Evolutionary conservation across 2,888 invertebrate genomes (phyloP), one percentile per base, ranked within the genome.

Genomic region (Eupithecia pulchellata): DNA sequence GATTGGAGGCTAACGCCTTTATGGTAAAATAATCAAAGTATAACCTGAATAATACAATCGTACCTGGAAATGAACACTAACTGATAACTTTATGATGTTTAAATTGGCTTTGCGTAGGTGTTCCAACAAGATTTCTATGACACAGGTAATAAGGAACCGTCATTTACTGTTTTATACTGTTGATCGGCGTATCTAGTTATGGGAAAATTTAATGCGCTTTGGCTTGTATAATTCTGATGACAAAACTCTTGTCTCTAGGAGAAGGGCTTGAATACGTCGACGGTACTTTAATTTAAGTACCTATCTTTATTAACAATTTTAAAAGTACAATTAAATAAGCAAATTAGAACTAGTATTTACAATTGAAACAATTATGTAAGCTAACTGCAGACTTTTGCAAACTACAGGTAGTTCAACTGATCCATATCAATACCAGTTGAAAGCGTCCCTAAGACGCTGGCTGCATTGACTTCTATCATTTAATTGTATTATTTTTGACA

Each of bases 281-380:
- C 79, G 87, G 3, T 3, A 20, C 1, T 90, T 89, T 91, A 91
- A 91, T 91, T 91, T 89, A 86, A 91, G 88, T 84, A n/a, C n/a
- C n/a, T n/a, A n/a, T n/a, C n/a, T n/a, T n/a, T n/a, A n/a, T n/a
- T n/a, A n/a, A n/a, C n/a, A n/a, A n/a, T n/a, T n/a, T n/a, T n/a
- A n/a, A n/a, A n/a, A n/a, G n/a, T n/a, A n/a, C n/a, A n/a, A n/a
- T n/a, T n/a, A n/a, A n/a, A n/a, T n/a, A n/a, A n/a, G n/a, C n/a
- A n/a, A n/a, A n/a, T n/a, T n/a, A n/a, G n/a, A n/a, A n/a, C n/a
- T n/a, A n/a, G n/a, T n/a, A n/a, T n/a, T n/a, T n/a, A n/a, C n/a
- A n/a, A n/a, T n/a, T n/a, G n/a, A n/a, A n/a, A n/a, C n/a, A n/a
- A n/a, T n/a, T n/a, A n/a, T n/a, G n/a, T n/a, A n/a, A n/a, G n/a